Evolutionary conservation across 2,797 vertebrate genomes (phyloP).

Genomic region (Sorex maritimensis): DNA sequence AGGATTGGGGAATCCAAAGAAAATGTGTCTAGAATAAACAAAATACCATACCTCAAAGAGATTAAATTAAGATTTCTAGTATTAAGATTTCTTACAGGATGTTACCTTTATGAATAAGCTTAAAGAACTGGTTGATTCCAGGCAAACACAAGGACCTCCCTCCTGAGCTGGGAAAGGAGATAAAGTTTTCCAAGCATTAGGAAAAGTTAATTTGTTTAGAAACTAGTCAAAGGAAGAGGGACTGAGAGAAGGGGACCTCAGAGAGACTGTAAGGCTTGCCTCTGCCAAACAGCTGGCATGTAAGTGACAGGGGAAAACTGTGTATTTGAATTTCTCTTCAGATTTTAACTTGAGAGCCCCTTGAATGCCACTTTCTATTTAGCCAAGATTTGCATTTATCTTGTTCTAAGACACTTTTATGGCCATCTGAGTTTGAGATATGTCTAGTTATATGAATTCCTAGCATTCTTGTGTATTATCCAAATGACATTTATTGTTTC

Average conservation of each 20-base stretch:
- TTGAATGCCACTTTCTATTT: not conserved
- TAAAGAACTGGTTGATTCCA: not conserved
- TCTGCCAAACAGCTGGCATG: constrained; percentile 1
- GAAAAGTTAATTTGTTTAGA: constrained; percentile 5
- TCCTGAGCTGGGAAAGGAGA: not conserved
- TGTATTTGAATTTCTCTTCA: not conserved
- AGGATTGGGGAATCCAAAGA: not conserved
- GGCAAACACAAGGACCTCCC: not conserved
- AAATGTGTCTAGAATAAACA: not conserved
- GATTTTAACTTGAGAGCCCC: not conserved
- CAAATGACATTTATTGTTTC: not conserved
- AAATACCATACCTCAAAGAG: not conserved
- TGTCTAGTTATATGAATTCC: constrained; percentile 24
- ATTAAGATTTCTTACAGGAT: not conserved
- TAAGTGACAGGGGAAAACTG: not conserved
- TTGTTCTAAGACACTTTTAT: constrained; percentile 19
- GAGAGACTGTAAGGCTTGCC: not conserved
- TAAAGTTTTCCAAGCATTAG: constrained; percentile 10
- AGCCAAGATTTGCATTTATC: not conserved
- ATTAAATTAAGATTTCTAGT: not conserved
- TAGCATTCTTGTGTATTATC: not conserved
- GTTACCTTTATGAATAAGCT: not conserved
- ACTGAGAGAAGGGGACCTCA: not conserved
- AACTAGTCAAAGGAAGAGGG: not conserved
- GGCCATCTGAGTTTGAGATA: constrained; percentile 34